A percentile compares a stretch with the other conserved stretches of the same genome.
Evolutionary conservation across 1,140 invertebrate genomes (phyloP).

Genomic region (Solenopsis invicta): DNA sequence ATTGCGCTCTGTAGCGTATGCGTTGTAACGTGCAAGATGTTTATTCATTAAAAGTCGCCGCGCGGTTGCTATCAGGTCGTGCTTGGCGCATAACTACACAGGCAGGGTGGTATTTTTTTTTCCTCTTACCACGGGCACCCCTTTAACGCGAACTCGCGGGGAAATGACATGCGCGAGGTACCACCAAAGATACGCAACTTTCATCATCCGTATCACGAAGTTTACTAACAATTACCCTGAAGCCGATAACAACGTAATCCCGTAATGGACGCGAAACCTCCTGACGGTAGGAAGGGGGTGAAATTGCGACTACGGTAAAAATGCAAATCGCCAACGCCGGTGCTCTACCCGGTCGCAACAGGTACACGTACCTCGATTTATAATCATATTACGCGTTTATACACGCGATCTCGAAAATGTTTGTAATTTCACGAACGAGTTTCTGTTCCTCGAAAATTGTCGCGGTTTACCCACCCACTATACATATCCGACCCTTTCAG

Average conservation of each 20-base stretch:
- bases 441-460: conserved; percentile 57
- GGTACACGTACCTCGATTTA: conserved; percentile 62
- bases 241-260: conserved; percentile 57
- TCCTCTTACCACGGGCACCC: no score
- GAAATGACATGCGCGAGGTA: conserved; percentile 21
- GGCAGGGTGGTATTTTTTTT: not conserved
- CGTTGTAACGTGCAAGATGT: conserved; percentile 47
- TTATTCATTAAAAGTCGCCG: conserved; percentile 48
- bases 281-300: not conserved
- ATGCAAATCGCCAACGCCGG: conserved; percentile 53
- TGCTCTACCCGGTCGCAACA: conserved; percentile 47
- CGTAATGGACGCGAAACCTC: conserved; percentile 34
- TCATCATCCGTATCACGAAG: conserved; percentile 57
- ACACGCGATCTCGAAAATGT: conserved; percentile 61
- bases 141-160: not conserved
- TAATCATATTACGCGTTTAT: conserved; percentile 61
- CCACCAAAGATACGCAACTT: conserved; percentile 43
- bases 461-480: conserved; percentile 12
- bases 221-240: conserved; percentile 48
- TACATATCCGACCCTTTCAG: not conserved
- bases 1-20: not conserved
- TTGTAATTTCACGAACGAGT: conserved; percentile 45
- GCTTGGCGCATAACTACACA: conserved; percentile 6
- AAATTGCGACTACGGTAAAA: conserved; percentile 60
- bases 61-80: conserved; percentile 11